phyloP scores from a whole-genome alignment of 2,113 vertebrate species.

The Jaculus jaculus region DNA sequence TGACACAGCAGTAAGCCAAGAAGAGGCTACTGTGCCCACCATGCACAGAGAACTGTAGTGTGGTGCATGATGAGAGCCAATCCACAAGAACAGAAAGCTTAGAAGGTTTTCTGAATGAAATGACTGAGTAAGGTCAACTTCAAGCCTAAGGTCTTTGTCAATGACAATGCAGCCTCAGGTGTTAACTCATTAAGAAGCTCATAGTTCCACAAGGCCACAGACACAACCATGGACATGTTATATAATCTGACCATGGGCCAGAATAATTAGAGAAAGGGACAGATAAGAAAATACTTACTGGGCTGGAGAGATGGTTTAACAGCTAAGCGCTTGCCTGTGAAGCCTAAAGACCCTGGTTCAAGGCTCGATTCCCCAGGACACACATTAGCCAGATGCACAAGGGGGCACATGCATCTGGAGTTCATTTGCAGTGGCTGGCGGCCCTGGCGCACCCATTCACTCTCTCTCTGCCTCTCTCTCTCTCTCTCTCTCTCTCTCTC shows the following conservation, averaged over 20 bases:
- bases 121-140: neutral
- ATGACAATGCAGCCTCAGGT: neutral
- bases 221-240: neutral
- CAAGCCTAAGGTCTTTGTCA: neutral
- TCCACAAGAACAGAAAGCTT: neutral
- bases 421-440: too few species aligned
- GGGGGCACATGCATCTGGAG: too few species aligned
- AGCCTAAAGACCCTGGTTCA: too few species aligned
- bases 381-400: too few species aligned
- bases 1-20: neutral
- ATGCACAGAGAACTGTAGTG: neutral
- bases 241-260: neutral
- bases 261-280: neutral
- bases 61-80: neutral
- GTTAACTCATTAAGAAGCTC: too few species aligned
- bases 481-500: too few species aligned
- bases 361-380: too few species aligned
- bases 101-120: neutral
- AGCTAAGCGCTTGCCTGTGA: too few species aligned
- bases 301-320: too few species aligned
- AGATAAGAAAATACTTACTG: neutral
- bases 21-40: neutral
- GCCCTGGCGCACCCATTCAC: too few species aligned
- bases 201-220: neutral
- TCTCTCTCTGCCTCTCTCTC: too few species aligned